Evolutionary conservation across 2,113 vertebrate genomes (phyloP), one percentile per base, ranked within the genome.

Genomic region (Melanocharis versteri): DNA sequence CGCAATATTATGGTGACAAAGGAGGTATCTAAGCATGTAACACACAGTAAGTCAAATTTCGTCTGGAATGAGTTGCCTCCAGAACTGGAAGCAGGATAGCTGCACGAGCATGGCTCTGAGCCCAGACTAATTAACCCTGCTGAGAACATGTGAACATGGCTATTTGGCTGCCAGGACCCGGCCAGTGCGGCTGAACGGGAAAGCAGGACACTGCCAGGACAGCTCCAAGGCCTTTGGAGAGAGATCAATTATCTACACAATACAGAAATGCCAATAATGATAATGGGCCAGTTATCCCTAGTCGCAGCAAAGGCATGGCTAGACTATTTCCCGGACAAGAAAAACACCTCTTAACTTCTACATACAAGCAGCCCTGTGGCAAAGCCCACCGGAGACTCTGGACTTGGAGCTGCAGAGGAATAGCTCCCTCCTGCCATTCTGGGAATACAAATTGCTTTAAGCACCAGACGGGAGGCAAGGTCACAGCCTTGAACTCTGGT

Each of bases 61-160:
- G 22, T 89, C 89, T 93, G 86, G 89, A 95, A 91, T 60, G 35
- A 89, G 76, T 31, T 90, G 89, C 86, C 76, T 96, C 45, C 64
- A 90, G 94, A 86, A 81, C 76, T 90, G 83, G 93, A 95, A 93
- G 91, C 45, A 50, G 86, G 64, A 81, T 13, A 86, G 86, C 86
- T 93, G 68, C 92, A 83, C 4, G 17, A 93, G 88, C 40, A 28
- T 95, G 96, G 96, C 93, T 58, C 51, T 40, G 83, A 91, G 95
- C 96, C 94, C 95, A 94, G 91, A 75, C 87, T 91, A 89, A 97
- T 97, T 92, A 94, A 89, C 40, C 89, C 83, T 89, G 94, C 91
- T 96, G 94, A 95, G 95, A 92, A 95, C 93, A 95, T 56, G 95
- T 81, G 90, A 95, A 95, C 93, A 71, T 60, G 94, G 93, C 89